Conservation (phyloP, 2,797 vertebrate genomes). For the Heliangelus exortis region DNA sequence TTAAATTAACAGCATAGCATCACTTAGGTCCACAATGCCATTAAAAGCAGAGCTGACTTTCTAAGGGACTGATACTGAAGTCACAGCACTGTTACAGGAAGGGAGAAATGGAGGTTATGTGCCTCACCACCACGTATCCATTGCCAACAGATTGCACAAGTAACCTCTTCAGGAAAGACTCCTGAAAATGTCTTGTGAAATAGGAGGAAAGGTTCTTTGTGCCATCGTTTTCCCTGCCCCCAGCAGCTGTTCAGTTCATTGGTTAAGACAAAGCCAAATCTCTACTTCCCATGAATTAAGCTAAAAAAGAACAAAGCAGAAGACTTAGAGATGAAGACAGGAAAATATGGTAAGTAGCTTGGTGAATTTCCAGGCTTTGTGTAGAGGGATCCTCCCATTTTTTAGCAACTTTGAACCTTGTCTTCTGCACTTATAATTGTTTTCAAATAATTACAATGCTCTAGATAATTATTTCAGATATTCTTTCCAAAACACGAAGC, state of each 20-base stretch:
- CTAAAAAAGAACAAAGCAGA: not conserved
- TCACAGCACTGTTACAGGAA: not conserved
- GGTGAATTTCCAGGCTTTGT: not conserved
- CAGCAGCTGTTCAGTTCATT: not conserved
- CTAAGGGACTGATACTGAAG: not conserved
- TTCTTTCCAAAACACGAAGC: not conserved
- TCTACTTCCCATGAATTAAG: not conserved
- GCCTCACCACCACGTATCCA: accelerated
- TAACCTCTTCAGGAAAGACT: not conserved
- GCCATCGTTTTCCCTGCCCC: not conserved
- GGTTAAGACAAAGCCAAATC: not conserved
- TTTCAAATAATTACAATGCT: not conserved
- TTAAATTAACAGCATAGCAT: not conserved
- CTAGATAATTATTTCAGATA: not conserved
- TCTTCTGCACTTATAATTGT: not conserved
- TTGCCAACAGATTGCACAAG: not conserved
- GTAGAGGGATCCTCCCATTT: not conserved
- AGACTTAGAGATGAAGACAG: not conserved
- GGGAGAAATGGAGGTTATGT: not conserved
- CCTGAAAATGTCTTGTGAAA: not conserved
- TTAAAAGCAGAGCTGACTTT: not conserved
- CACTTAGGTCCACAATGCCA: not conserved
- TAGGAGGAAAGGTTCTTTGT: not conserved
- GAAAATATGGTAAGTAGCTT: not conserved
- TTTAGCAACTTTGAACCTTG: not conserved